Evolutionary conservation across 2,888 invertebrate genomes (phyloP).

Genomic region (Pediacus dermestoides): DNA sequence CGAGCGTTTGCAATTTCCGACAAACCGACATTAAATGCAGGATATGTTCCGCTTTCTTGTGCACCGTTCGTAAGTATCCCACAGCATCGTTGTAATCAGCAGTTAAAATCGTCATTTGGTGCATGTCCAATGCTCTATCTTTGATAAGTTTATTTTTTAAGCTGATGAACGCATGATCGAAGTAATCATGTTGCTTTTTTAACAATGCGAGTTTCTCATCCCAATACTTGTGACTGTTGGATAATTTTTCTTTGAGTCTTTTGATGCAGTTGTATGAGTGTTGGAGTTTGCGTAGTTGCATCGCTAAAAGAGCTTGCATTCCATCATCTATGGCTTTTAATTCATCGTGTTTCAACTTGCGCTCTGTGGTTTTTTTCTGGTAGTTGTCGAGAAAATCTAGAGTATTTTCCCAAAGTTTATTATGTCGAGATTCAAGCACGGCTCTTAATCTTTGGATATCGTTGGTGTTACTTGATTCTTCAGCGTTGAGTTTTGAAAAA

Average conservation of each 20-base stretch:
- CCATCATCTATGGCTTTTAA: slow-evolving; percentile 37
- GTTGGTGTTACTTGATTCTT: slow-evolving; percentile 35
- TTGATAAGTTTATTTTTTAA: slow-evolving; percentile 55
- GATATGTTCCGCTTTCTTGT: slow-evolving; percentile 59
- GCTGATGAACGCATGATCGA: slow-evolving; percentile 32
- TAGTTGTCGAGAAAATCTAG: slow-evolving; percentile 31
- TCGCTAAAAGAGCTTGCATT: slow-evolving; percentile 31
- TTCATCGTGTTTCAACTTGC: slow-evolving; percentile 33
- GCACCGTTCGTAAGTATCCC: slow-evolving; percentile 54
- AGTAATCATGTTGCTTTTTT: slow-evolving; percentile 45
- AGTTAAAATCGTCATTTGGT: slow-evolving; percentile 59
- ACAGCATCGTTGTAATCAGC: slow-evolving; percentile 59
- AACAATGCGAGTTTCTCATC: slow-evolving; percentile 21
- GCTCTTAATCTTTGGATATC: slow-evolving; percentile 33
- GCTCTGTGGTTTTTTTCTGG: slow-evolving; percentile 24
- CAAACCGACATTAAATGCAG: slow-evolving; percentile 62
- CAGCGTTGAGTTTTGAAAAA: slow-evolving; percentile 41
- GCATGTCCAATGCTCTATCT: slow-evolving; percentile 52
- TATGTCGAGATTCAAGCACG: slow-evolving; percentile 33
- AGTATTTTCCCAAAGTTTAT: slow-evolving; percentile 35
- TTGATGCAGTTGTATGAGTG: slow-evolving; percentile 30
- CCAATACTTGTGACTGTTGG: slow-evolving; percentile 24
- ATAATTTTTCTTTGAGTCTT: slow-evolving; percentile 31
- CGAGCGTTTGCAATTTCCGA: slow-evolving; percentile 62
- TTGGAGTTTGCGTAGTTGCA: slow-evolving; percentile 32